Evolutionary conservation across 1,140 invertebrate genomes (phyloP), one percentile per base, ranked within the genome.

Genomic region (Euura saliciscinereae): DNA sequence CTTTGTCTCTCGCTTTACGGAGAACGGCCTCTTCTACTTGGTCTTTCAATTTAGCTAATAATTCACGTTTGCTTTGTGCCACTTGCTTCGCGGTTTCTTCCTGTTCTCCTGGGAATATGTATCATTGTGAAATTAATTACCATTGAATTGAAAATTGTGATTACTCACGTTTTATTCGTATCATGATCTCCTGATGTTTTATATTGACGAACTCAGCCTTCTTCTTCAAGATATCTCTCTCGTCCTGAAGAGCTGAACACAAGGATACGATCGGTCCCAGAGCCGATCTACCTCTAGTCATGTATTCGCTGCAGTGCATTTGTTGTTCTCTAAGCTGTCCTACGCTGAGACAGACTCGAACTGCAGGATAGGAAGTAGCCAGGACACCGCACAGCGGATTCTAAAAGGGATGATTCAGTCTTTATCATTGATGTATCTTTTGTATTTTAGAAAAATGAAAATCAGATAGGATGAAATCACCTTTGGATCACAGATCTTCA

Each of bases 401-500:
- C 89, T 91, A 70, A 13, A 78, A 76, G 45, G 72, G 71, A 59
- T 72, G 77, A 42, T 28, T 28, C 28, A 1, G 28, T 28, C 28
- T 28, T 28, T 28, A 28, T 28, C 28, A 28, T 28, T 28, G 28
- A 28, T 28, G 28, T 28, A 28, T 28, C 1, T 28, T 28, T 28
- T 0, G 28, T 28, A 28, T 28, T 28, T 28, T 28, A 65, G 42
- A 74, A 44, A 73, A 73, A 13, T 7, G 28, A 65, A 71, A 74
- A 43, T 66, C 13, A 13, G 28, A 59, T 59, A 3, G 13, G 13
- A 6, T 11, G 69, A 43, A 86, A 84, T 86, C 78, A 91, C 90
- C 79, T 88, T 89, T 11, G 90, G 89, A 78, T 90, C 90, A 69
- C 90, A 92, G 7, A 89, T 81, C 83, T 90, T 91, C 44, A 92